Conservation (phyloP, 2,797 vertebrate species). For the Halcyon chelicuti region DNA sequence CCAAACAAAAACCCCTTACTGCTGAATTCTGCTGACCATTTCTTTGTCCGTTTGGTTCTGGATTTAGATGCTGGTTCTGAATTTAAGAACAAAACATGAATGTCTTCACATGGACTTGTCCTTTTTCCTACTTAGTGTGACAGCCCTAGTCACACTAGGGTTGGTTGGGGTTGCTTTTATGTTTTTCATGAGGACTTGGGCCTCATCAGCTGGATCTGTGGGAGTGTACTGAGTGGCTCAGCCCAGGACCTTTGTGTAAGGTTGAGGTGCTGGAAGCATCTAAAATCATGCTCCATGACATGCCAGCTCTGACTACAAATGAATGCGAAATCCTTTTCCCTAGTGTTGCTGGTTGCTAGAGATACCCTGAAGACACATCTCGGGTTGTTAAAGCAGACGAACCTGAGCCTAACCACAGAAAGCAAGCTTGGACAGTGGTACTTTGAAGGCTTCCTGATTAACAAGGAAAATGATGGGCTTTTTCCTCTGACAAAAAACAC, state of each 20-base stretch:
- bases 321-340: neutral
- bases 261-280: neutral
- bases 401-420: rapidly evolving
- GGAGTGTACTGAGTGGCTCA: neutral
- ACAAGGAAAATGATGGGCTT: neutral
- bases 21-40: neutral
- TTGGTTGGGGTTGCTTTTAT: rapidly evolving
- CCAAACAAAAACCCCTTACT: neutral
- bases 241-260: neutral
- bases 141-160: neutral
- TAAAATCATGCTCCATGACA: neutral
- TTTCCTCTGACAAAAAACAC: neutral
- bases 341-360: neutral
- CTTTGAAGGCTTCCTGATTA: neutral
- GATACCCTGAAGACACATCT: neutral
- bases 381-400: neutral
- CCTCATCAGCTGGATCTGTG: neutral
- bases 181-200: neutral
- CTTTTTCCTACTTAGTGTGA: neutral
- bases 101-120: neutral
- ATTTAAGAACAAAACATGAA: neutral
- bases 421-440: neutral
- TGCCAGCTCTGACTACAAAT: neutral
- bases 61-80: neutral
- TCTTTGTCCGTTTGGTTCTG: neutral